Conservation (phyloP, 2,113 vertebrate species). For the Ochotona princeps region DNA sequence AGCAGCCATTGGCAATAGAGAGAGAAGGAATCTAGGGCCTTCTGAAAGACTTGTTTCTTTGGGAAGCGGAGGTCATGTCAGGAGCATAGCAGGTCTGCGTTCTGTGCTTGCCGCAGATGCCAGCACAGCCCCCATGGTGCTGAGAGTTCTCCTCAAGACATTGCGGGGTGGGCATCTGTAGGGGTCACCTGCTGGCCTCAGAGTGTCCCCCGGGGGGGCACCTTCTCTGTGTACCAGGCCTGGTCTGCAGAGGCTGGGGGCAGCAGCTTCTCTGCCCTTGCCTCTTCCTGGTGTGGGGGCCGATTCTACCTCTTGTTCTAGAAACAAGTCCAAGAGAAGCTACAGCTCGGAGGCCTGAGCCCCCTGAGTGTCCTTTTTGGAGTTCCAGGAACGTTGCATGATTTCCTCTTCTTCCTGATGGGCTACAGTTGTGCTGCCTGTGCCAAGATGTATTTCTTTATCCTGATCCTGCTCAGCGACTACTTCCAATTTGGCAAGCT, state of each 20-base stretch:
- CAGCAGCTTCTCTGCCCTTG: not conserved
- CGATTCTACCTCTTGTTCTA: not conserved
- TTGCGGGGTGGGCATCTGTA: not conserved
- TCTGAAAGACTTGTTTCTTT: slow-evolving; percentile 41
- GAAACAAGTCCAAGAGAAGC: not conserved
- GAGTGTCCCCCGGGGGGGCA: too few relatives aligned
- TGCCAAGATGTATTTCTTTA: not conserved
- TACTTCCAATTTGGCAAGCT: not conserved
- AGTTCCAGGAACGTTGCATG: not conserved
- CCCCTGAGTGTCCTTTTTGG: not conserved
- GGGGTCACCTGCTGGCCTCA: not conserved
- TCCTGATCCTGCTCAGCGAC: not conserved
- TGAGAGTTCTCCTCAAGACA: not conserved
- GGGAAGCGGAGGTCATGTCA: slow-evolving; percentile 33
- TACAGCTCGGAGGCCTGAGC: not conserved
- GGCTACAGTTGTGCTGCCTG: not conserved
- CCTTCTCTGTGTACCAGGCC: not conserved
- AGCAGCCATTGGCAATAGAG: slow-evolving; percentile 49
- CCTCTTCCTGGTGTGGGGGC: too few relatives aligned
- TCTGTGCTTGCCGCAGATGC: slow-evolving; percentile 21
- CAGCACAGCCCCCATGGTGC: not conserved
- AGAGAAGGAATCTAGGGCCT: not conserved
- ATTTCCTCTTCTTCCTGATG: not conserved
- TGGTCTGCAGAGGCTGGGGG: not conserved
- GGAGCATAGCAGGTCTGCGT: not conserved